Percentiles rank a stretch among this genome's conserved stretches.
Evolutionary conservation across 2,888 invertebrate genomes (phyloP).

Genomic region (Meandrusa payeni): DNA sequence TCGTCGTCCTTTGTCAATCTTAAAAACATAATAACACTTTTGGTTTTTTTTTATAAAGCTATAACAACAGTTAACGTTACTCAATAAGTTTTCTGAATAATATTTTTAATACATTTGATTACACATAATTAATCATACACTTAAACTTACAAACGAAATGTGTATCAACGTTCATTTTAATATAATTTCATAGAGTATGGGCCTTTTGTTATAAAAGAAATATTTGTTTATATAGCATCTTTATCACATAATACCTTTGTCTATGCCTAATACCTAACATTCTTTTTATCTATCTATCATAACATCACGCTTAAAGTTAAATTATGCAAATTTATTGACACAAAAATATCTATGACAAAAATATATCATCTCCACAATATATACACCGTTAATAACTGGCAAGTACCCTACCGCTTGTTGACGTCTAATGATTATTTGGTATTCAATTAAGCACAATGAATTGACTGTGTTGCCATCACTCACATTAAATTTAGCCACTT

Average conservation of each 20-base stretch:
- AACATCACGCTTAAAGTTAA: slow-evolving; percentile 59
- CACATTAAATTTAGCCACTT: slow-evolving; percentile 36
- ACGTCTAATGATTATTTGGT: slow-evolving; percentile 42
- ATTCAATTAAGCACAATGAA: slow-evolving; percentile 50
- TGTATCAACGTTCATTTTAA: slow-evolving; percentile 39
- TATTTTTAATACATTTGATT: slow-evolving; percentile 53
- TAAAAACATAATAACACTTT: slow-evolving; percentile 78
- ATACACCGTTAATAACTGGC: slow-evolving; percentile 51
- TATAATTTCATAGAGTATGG: slow-evolving; percentile 44
- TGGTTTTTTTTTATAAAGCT: slow-evolving; percentile 76
- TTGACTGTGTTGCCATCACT: slow-evolving; percentile 68
- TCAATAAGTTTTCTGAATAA: slow-evolving; percentile 59
- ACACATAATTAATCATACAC: slow-evolving; percentile 48
- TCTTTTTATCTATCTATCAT: slow-evolving; percentile 39
- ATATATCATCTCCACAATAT: slow-evolving; percentile 51
- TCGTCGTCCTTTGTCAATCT: slow-evolving; percentile 37
- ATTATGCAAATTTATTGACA: slow-evolving; percentile 69
- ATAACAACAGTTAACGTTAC: slow-evolving; percentile 75
- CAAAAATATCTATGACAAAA: slow-evolving; percentile 65
- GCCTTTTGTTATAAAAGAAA: slow-evolving; percentile 57
- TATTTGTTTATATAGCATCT: slow-evolving; percentile 43
- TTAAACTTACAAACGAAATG: slow-evolving; percentile 41
- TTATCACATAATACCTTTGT: slow-evolving; percentile 64
- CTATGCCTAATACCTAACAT: slow-evolving; percentile 42
- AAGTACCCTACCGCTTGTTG: slow-evolving; percentile 45